A percentile compares a stretch with the other conserved stretches of the same genome.
Evolutionary conservation across 2,888 invertebrate genomes (phyloP).

Genomic region (Aphidius colemani): DNA sequence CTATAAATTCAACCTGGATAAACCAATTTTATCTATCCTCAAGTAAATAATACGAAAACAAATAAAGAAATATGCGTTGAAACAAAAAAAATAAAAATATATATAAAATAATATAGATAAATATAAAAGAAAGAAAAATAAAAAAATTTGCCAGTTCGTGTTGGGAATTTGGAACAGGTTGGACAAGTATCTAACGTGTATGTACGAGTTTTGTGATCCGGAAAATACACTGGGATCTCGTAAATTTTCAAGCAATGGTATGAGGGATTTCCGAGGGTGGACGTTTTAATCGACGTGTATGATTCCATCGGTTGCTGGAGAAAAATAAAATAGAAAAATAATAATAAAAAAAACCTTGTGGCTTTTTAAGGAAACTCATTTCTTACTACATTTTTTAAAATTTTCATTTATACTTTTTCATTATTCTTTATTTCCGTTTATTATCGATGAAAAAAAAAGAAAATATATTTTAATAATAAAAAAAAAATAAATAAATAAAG

Average conservation of each 20-base stretch:
- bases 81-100: no score
- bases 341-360: not conserved
- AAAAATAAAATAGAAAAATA: conserved; percentile 5
- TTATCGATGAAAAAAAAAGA: no score
- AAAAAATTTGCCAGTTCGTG: conserved; percentile 14
- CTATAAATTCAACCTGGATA: no score
- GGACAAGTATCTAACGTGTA: conserved; percentile 20
- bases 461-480: no score
- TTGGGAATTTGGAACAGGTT: conserved; percentile 14
- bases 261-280: conserved; percentile 14
- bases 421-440: no score
- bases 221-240: conserved; percentile 22
- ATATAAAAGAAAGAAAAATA: not conserved
- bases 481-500: no score
- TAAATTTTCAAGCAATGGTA: conserved; percentile 5
- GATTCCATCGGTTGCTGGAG: conserved; percentile 17
- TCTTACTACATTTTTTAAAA: no score
- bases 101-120: not conserved
- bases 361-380: no score
- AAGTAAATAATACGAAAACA: no score
- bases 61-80: not conserved
- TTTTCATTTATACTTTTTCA: no score
- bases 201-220: conserved; percentile 24
- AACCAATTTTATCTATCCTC: no score
- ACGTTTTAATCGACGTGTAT: conserved; percentile 47